These are phyloP conservation scores for Thinocorus orbignyianus DNA, from an alignment of 2,113 vertebrate genomes.

Conservation along the genomic window DNA sequence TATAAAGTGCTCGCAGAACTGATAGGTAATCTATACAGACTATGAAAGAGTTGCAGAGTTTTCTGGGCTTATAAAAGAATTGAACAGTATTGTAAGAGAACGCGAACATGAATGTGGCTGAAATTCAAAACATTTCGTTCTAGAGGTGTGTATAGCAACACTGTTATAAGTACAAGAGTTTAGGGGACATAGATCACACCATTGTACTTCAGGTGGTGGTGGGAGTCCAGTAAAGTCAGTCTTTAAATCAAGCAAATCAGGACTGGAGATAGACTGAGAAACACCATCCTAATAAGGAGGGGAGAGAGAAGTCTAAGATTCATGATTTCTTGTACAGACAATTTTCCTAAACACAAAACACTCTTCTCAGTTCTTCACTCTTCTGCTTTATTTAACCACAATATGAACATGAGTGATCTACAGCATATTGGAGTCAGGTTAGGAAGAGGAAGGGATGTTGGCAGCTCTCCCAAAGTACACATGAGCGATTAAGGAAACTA, in stretches of 20 bases:
- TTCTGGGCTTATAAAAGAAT: neutral
- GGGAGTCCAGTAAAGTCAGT: neutral
- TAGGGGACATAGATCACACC: neutral
- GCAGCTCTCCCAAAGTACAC: neutral
- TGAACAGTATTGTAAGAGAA: neutral
- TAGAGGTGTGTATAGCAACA: neutral
- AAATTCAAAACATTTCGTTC: neutral
- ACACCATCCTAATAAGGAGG: neutral
- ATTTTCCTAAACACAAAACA: neutral
- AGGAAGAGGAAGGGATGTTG: neutral
- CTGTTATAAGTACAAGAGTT: neutral
- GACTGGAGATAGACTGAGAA: neutral
- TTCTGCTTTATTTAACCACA: neutral
- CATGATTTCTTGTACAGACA: rapidly evolving
- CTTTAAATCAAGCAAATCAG: neutral
- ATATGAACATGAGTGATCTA: neutral
- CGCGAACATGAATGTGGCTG: neutral
- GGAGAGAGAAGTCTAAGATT: neutral
- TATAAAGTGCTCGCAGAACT: neutral
- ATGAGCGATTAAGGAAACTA: neutral
- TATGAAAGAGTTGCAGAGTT: neutral
- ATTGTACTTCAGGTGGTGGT: neutral
- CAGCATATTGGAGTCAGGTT: neutral
- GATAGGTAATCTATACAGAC: neutral
- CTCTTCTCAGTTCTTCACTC: neutral